These are phyloP conservation scores for Sus cebifrons DNA, from an alignment of 2,797 vertebrate species.

Conservation along the genomic window DNA sequence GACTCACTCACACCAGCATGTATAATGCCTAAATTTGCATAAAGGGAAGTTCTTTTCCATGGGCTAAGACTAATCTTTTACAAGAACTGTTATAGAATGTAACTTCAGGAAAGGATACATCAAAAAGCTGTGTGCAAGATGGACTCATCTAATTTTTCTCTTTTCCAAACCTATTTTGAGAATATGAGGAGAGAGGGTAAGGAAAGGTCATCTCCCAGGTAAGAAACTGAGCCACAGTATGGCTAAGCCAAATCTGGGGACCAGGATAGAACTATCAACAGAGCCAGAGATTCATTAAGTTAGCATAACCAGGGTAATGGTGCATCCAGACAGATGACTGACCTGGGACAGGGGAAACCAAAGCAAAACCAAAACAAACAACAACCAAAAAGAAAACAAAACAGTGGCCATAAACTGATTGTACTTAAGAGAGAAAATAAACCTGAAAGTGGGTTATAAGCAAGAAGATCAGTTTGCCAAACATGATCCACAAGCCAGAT, in stretches of 20 bases:
- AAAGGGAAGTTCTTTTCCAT: not conserved
- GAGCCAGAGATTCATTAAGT: not conserved
- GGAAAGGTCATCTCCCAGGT: not conserved
- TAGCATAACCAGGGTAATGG: not conserved
- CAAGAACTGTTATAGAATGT: not conserved
- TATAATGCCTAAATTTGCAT: not conserved
- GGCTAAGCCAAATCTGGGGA: no score
- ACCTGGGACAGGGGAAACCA: no score
- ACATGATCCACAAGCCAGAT: not conserved
- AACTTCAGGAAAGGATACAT: not conserved
- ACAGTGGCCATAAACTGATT: not conserved
- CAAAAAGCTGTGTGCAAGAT: not conserved
- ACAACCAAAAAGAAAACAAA: no score
- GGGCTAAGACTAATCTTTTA: not conserved
- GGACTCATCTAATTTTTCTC: not conserved
- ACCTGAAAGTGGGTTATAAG: not conserved
- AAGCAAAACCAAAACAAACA: no score
- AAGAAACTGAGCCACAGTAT: not conserved
- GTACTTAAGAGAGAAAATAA: not conserved
- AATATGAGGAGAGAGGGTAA: not conserved
- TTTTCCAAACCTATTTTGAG: not conserved
- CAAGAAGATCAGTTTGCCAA: not conserved
- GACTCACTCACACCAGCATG: not conserved
- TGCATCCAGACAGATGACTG: not conserved
- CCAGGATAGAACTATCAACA: not conserved